Evolutionary conservation across 2,113 vertebrate genomes (phyloP), one percentile per base, ranked within the genome.

Genomic region (Nesogale talazaci): DNA sequence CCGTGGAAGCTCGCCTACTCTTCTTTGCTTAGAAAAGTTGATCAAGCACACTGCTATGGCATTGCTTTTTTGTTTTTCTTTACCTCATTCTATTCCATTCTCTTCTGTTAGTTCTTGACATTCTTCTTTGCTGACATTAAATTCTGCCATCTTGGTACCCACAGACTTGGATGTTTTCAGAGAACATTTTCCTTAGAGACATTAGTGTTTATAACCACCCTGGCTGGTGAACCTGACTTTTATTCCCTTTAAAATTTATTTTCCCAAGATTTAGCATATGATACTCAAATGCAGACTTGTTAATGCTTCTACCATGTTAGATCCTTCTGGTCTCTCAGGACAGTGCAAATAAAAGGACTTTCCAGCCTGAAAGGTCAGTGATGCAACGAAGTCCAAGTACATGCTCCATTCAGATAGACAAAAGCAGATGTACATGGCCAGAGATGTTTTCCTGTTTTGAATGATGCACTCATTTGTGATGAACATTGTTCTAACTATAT

Each of bases 321-420:
- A 63, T 65, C 9, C 91, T 57, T 56, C 27, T 63, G 82, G 70
- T 88, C 27, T 82, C 70, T 94, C 52, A 77, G 42, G 75, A 90
- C 40, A 46, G 25, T 61, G 46, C 4, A 42, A 27, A 65, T 46
- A 88, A 70, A 72, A 76, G 31, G 16, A 6, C 63, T 93, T 91
- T 79, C 22, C 82, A 74, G 46, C 36, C 77, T 22, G 52, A 23
- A 52, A 67, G 38, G 46, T 19, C 29, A 56, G 25, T 36, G 36
- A 83, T 86, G 17, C 23, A 88, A 36, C 69, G 88, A 89, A 78
- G 70, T 6, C 36, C 77, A 90, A 69, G 9, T 86, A 23, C 34
- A 63, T 63, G 74, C 12, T 88, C n/a, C 38, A 70, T 89, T 85
- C 27, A 15, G 25, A 11, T 69, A 40, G 76, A 79, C 61, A 65